Conservation (phyloP, 2,797 vertebrate genomes). For the Odontamblyopus rebecca region DNA sequence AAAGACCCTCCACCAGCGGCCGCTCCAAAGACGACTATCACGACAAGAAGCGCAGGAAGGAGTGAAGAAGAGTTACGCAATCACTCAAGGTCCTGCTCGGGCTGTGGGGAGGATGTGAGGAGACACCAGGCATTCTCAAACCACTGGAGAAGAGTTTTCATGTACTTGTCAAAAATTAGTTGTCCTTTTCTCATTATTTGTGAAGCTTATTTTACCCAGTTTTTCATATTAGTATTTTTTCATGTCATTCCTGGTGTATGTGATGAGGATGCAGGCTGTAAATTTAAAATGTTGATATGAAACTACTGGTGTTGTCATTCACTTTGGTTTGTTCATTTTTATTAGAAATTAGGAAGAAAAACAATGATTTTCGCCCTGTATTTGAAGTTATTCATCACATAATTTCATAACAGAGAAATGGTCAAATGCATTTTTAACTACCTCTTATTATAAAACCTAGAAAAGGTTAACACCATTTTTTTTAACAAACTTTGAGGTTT, state of each 20-base stretch:
- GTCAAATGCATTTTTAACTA: not conserved
- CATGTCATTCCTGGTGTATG: conserved; percentile 4
- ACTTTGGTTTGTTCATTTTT: not conserved
- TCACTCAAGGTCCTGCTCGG: not conserved
- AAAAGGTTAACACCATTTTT: not conserved
- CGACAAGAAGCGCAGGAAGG: conserved; percentile 97
- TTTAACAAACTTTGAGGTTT: not conserved
- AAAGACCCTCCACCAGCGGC: conserved; percentile 89
- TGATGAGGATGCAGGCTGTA: not conserved
- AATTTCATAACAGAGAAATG: not conserved
- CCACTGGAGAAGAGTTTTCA: conserved; percentile 12
- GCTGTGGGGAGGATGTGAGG: not conserved
- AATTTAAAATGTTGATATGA: not conserved
- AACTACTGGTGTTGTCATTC: not conserved
- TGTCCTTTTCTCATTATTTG: conserved; percentile 14
- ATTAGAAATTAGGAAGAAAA: not conserved
- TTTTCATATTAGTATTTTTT: not conserved
- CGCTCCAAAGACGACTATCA: conserved; percentile 96
- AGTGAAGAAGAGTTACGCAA: conserved; percentile 68
- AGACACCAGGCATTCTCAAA: not conserved
- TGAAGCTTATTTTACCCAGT: not conserved
- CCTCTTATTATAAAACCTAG: not conserved
- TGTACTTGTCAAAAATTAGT: conserved; percentile 16
- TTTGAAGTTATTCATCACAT: not conserved
- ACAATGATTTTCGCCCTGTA: not conserved